Conservation (phyloP, 2,797 vertebrate genomes). For the Sebastes ruberrimus region DNA sequence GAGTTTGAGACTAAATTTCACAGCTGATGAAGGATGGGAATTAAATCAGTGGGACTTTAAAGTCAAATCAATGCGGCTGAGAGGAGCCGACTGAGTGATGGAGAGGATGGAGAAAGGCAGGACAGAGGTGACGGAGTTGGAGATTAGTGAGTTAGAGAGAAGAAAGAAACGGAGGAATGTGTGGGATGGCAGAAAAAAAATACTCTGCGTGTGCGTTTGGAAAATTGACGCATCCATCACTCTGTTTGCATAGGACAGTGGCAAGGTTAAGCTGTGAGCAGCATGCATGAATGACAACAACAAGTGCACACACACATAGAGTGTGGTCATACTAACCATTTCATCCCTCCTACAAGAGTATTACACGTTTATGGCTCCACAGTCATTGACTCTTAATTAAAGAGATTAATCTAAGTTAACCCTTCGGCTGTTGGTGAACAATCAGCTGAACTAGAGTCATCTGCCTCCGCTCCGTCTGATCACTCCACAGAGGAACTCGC, state of each 20-base stretch:
- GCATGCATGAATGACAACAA: constrained; percentile 29
- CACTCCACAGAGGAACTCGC: constrained; percentile 34
- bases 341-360: background rate
- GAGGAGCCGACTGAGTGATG: constrained; percentile 18
- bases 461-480: constrained; percentile 39
- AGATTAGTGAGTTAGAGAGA: constrained; percentile 46
- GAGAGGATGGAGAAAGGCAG: constrained; percentile 31
- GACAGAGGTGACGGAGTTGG: constrained; percentile 33
- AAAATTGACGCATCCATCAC: constrained; percentile 47
- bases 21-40: constrained; percentile 61
- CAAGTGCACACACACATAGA: background rate
- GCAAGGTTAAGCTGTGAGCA: constrained; percentile 51
- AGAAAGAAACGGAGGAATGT: constrained; percentile 12
- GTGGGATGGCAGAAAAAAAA: background rate
- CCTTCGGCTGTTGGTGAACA: constrained; percentile 14
- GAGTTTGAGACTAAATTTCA: constrained; percentile 59
- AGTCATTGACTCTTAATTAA: constrained; percentile 50
- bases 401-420: constrained; percentile 63
- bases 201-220: background rate
- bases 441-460: constrained; percentile 28
- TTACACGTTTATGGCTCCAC: constrained; percentile 25
- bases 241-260: constrained; percentile 44
- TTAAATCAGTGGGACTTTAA: constrained; percentile 57
- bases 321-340: constrained; percentile 4
- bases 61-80: constrained; percentile 50